Evolutionary conservation across 2,888 invertebrate genomes (phyloP).

Genomic region (Atethmia centrago): DNA sequence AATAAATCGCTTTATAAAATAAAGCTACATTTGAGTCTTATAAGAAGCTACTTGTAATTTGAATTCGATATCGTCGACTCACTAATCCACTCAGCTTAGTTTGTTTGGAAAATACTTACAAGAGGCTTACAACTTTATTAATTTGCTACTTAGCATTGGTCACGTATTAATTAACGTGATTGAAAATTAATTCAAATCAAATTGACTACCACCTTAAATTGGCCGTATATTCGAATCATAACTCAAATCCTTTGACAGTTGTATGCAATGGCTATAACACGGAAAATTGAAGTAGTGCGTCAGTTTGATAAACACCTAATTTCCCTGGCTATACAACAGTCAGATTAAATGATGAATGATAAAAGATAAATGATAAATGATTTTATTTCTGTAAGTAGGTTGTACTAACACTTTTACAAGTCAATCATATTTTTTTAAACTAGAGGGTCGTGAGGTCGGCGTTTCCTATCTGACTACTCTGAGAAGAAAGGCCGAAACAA

Average conservation of each 20-base stretch:
- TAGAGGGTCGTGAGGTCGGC: too few relatives aligned
- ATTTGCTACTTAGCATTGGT: slow-evolving; percentile 1
- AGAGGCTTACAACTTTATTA: slow-evolving; percentile 31
- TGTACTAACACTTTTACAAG: too few relatives aligned
- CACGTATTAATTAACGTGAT: background rate
- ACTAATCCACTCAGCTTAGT: slow-evolving; percentile 28
- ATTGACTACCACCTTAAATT: background rate
- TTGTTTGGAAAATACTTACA: slow-evolving; percentile 24
- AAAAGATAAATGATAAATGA: too few relatives aligned
- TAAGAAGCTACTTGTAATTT: slow-evolving; percentile 29
- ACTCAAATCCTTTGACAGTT: background rate
- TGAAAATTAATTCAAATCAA: background rate
- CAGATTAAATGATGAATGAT: background rate
- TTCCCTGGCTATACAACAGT: background rate
- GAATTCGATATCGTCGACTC: background rate
- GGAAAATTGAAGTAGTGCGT: background rate
- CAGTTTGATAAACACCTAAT: background rate
- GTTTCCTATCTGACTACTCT: too few relatives aligned
- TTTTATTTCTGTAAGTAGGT: too few relatives aligned
- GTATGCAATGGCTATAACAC: background rate
- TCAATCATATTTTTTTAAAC: too few relatives aligned
- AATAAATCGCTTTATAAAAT: slow-evolving; percentile 20
- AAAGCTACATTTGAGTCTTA: slow-evolving; percentile 11
- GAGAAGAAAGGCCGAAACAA: too few relatives aligned
- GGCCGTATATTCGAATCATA: background rate